These are phyloP conservation scores for Crocidura indochinensis DNA, from an alignment of 2,797 vertebrate species.

Conservation along the genomic window DNA sequence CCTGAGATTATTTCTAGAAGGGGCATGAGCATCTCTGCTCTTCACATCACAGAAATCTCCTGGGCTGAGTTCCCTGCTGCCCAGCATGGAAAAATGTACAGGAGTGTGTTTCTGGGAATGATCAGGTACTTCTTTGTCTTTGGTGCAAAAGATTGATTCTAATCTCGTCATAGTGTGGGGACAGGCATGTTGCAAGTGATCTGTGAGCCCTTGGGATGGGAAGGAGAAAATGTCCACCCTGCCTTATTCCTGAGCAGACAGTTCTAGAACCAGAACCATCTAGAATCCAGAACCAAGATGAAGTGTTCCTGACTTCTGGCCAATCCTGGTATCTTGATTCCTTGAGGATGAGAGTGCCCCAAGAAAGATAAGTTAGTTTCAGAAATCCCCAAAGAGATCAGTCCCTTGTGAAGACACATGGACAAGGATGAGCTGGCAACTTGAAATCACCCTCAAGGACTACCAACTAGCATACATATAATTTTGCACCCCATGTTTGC, in stretches of 20 bases:
- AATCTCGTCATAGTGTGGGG: accelerated
- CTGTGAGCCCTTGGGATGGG: no score
- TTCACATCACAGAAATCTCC: not conserved
- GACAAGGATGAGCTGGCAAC: not conserved
- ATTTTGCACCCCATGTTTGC: no score
- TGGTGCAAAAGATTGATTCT: no score
- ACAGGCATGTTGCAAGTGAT: no score
- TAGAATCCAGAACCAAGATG: not conserved
- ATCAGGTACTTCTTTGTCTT: not conserved
- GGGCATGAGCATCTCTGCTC: not conserved
- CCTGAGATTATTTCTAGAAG: not conserved
- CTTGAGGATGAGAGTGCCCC: not conserved
- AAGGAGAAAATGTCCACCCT: accelerated
- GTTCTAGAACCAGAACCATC: not conserved
- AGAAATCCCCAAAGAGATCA: not conserved
- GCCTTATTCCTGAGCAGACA: not conserved
- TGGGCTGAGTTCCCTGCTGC: not conserved
- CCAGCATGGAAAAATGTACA: not conserved
- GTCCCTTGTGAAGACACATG: not conserved
- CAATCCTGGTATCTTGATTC: not conserved
- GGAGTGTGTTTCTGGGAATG: not conserved
- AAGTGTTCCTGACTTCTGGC: not conserved
- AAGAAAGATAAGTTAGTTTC: not conserved
- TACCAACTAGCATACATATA: no score
- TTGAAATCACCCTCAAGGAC: no score